Conservation (phyloP, 2,113 vertebrate species). For the Corythaixoides concolor region DNA sequence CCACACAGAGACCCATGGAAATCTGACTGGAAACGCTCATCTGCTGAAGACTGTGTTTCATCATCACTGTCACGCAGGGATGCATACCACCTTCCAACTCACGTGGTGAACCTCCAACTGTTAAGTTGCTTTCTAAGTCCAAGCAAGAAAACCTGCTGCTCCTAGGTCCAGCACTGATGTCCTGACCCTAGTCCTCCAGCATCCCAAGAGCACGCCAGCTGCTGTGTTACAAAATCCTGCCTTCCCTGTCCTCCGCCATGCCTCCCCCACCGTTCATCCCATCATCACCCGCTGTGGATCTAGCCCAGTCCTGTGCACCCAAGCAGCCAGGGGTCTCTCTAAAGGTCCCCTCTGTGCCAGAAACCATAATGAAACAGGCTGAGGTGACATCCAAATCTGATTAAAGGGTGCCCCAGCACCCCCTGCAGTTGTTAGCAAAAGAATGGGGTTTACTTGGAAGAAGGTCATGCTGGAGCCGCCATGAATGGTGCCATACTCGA, state of each 20-base stretch:
- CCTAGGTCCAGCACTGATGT: background rate
- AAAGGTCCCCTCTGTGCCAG: background rate
- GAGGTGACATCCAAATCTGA: background rate
- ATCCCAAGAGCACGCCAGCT: background rate
- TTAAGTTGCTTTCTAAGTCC: background rate
- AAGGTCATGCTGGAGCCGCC: slow-evolving; percentile 99
- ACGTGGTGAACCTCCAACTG: background rate
- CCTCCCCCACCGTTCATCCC: background rate
- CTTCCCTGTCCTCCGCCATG: background rate
- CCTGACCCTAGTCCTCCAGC: background rate
- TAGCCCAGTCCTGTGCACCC: background rate
- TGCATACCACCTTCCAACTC: accelerated
- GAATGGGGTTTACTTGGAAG: slow-evolving; percentile 87
- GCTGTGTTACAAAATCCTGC: background rate
- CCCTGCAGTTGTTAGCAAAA: background rate
- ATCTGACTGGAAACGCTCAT: background rate
- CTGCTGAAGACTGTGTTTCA: background rate
- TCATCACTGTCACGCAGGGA: background rate
- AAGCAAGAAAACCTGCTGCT: background rate
- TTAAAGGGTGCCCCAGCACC: background rate
- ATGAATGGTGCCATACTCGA: slow-evolving; percentile 97
- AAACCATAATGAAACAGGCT: background rate
- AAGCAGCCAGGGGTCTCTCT: background rate
- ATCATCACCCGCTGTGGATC: background rate
- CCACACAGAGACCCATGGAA: accelerated